Evolutionary conservation across 2,113 vertebrate genomes (phyloP).

Genomic region (Pterophyllum scalare): DNA sequence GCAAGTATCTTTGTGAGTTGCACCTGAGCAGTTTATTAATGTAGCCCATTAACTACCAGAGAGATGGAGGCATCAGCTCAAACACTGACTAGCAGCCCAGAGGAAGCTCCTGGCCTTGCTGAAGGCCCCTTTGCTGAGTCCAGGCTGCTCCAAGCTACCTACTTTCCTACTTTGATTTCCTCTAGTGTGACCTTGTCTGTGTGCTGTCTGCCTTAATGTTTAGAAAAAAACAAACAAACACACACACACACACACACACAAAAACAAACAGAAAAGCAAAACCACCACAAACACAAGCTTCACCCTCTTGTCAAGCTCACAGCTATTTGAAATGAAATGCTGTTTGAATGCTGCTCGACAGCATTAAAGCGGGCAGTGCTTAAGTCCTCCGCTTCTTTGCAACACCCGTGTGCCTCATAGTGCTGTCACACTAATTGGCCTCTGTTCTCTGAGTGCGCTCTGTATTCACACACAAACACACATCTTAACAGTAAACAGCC

Average conservation of each 20-base stretch:
- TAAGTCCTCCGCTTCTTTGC: slow-evolving; percentile 2
- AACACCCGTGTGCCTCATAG: slow-evolving; percentile 16
- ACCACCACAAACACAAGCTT: neutral
- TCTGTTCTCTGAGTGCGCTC: slow-evolving; percentile 21
- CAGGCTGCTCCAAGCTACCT: neutral
- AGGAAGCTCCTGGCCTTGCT: neutral
- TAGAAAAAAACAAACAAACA: neutral
- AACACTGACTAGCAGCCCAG: neutral
- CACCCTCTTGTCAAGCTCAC: neutral
- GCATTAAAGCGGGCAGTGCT: neutral
- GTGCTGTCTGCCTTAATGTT: neutral
- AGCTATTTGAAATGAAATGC: slow-evolving; percentile 10
- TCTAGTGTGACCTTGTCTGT: neutral
- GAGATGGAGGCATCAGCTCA: neutral
- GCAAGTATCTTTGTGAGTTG: too few relatives aligned
- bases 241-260: neutral
- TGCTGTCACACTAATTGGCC: slow-evolving; percentile 51
- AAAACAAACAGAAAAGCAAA: neutral
- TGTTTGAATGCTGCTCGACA: neutral
- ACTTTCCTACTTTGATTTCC: neutral
- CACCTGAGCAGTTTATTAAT: neutral
- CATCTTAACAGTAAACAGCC: slow-evolving; percentile 49
- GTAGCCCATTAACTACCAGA: neutral
- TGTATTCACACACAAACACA: neutral
- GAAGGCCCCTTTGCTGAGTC: neutral